phyloP scores from a whole-genome alignment of 2,797 vertebrate species.

The Parotocinclus haroldoi region DNA sequence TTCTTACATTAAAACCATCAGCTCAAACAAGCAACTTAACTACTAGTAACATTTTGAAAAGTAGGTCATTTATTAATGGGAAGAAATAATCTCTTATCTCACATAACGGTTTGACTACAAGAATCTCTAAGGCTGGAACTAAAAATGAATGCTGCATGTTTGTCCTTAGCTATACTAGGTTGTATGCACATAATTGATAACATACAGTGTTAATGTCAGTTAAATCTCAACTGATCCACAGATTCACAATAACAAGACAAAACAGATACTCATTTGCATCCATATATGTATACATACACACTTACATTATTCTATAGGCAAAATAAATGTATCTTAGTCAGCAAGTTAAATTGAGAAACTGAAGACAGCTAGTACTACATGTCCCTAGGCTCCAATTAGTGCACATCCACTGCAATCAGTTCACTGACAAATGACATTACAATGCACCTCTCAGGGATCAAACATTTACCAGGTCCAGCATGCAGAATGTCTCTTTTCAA shows the following conservation, averaged over 20 bases:
- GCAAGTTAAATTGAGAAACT: constrained; percentile 47
- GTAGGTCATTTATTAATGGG: background rate
- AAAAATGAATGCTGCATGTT: constrained; percentile 48
- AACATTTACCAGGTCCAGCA: constrained; percentile 25
- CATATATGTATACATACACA: background rate
- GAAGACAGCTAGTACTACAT: constrained; percentile 41
- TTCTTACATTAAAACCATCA: constrained; percentile 23
- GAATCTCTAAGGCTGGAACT: constrained; percentile 40
- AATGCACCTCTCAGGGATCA: constrained; percentile 34
- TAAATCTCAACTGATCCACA: background rate
- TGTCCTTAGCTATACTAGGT: constrained; percentile 29
- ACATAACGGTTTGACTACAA: constrained; percentile 41
- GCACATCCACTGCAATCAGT: constrained; percentile 40
- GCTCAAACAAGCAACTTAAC: constrained; percentile 14
- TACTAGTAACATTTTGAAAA: constrained; percentile 15
- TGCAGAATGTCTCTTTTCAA: background rate
- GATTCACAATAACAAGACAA: background rate
- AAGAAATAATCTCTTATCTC: constrained; percentile 18
- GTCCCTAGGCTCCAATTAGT: constrained; percentile 47
- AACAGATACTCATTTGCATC: background rate
- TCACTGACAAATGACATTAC: constrained; percentile 37
- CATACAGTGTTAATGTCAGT: constrained; percentile 11
- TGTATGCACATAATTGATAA: background rate
- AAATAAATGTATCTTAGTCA: constrained; percentile 19
- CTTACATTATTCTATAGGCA: background rate